Percentiles rank a stretch among this genome's conserved stretches.
Conservation (phyloP, 2,888 invertebrate genomes). For the Microctonus brassicae region DNA sequence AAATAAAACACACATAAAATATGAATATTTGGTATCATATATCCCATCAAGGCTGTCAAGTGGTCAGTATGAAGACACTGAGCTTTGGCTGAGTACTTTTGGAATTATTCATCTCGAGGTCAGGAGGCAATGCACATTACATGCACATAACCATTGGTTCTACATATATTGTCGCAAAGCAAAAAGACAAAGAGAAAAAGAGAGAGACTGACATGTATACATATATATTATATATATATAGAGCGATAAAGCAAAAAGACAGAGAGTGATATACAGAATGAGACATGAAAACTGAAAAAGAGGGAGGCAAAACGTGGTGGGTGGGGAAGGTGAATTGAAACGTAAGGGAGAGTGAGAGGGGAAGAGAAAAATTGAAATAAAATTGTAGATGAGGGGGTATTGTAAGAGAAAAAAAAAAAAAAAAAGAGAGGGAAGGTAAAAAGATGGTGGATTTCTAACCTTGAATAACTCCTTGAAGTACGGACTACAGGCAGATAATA, state of each 20-base stretch:
- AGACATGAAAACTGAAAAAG: slow-evolving; percentile 24
- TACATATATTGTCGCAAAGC: slow-evolving; percentile 30
- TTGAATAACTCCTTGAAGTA: slow-evolving; percentile 90
- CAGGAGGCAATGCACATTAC: slow-evolving; percentile 41
- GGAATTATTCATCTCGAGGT: slow-evolving; percentile 50
- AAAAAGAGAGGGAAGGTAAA: background rate
- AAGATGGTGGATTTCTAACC: slow-evolving; percentile 72
- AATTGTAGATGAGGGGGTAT: slow-evolving; percentile 6
- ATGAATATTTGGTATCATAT: background rate
- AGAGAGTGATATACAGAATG: slow-evolving; percentile 37
- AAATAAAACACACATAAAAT: background rate
- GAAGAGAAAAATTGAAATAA: slow-evolving; percentile 21
- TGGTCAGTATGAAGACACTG: background rate
- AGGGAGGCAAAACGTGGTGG: slow-evolving; percentile 26
- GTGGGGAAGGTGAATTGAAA: slow-evolving; percentile 20
- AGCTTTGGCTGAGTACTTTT: slow-evolving; percentile 39
- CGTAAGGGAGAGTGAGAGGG: slow-evolving; percentile 17
- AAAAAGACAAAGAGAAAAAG: slow-evolving; percentile 13
- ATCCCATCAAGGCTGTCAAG: background rate
- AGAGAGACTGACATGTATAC: slow-evolving; percentile 17
- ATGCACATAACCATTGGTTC: slow-evolving; percentile 29
- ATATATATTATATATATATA: slow-evolving; percentile 26
- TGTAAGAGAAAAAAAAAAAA: too few species aligned
- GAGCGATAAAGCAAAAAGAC: slow-evolving; percentile 18
- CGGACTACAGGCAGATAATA: slow-evolving; percentile 88